phyloP scores from a whole-genome alignment of 37 sponge, comb jelly and placozoan genomes.

The Eunapius fragilis region DNA sequence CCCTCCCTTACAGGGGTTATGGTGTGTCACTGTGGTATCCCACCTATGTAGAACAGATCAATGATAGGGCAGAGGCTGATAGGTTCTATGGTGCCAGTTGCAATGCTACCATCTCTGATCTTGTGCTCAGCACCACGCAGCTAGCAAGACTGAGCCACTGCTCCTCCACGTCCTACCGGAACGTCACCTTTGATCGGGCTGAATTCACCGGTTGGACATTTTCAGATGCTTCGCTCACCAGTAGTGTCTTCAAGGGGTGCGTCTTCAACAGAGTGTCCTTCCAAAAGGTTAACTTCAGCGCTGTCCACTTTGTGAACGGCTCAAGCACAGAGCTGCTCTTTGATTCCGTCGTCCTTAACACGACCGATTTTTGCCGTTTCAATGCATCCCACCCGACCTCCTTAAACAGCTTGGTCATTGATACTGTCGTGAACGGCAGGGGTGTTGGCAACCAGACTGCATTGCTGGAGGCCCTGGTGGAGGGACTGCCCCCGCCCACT shows the following conservation, averaged over 20 bases:
- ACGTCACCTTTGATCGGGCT: conserved; percentile 20
- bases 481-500: background rate
- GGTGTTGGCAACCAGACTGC: background rate
- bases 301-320: background rate
- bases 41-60: conserved; percentile 61
- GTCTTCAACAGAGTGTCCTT: conserved; percentile 4
- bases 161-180: conserved; percentile 3
- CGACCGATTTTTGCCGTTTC: conserved; percentile 1
- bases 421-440: background rate
- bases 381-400: background rate
- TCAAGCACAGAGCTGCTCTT: background rate
- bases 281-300: background rate
- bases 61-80: background rate
- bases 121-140: too few relatives aligned
- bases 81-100: conserved; percentile 20
- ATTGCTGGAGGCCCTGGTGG: background rate
- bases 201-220: conserved; percentile 16
- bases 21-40: conserved; percentile 77
- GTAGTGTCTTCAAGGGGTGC: background rate
- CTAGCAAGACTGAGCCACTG: conserved; percentile 20
- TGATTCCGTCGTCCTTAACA: background rate
- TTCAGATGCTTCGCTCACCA: background rate
- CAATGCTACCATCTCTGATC: background rate
- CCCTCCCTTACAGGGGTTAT: conserved; percentile 42
- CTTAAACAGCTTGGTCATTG: background rate